These are phyloP conservation scores for Threskiornis aethiopicus DNA, from an alignment of 2,797 vertebrate species.

Conservation along the genomic window DNA sequence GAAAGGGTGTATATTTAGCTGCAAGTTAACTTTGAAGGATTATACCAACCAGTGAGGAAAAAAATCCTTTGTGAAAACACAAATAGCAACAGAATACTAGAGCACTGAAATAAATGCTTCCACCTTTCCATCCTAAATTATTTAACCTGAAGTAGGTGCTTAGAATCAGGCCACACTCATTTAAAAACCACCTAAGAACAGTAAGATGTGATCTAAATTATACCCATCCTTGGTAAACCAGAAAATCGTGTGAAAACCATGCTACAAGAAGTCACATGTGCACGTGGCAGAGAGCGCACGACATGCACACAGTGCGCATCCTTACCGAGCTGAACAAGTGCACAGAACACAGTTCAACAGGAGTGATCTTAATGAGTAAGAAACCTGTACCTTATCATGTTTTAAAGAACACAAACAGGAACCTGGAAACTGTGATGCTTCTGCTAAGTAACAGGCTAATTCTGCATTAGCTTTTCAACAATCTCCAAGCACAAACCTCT, in stretches of 20 bases:
- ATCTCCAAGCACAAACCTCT: not conserved
- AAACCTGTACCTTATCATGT: not conserved
- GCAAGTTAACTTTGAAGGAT: not conserved
- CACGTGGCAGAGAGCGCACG: accelerated
- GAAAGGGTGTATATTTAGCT: not conserved
- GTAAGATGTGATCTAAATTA: not conserved
- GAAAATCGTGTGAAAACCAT: not conserved
- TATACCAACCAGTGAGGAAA: not conserved
- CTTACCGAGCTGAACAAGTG: not conserved
- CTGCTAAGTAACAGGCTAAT: not conserved
- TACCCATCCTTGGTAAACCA: not conserved
- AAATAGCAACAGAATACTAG: not conserved
- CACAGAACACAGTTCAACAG: not conserved
- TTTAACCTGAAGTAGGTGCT: not conserved
- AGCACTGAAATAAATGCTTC: not conserved
- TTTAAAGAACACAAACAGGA: not conserved
- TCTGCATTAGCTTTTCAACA: not conserved
- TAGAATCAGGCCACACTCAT: not conserved
- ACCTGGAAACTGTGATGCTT: not conserved
- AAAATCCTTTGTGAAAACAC: not conserved
- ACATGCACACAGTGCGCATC: accelerated
- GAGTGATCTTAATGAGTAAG: not conserved
- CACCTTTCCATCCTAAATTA: not conserved
- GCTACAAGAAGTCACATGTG: accelerated
- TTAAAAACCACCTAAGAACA: not conserved